These are phyloP conservation scores for Hestina assimilis DNA, from an alignment of 1,140 invertebrate species.

Conservation along the genomic window DNA sequence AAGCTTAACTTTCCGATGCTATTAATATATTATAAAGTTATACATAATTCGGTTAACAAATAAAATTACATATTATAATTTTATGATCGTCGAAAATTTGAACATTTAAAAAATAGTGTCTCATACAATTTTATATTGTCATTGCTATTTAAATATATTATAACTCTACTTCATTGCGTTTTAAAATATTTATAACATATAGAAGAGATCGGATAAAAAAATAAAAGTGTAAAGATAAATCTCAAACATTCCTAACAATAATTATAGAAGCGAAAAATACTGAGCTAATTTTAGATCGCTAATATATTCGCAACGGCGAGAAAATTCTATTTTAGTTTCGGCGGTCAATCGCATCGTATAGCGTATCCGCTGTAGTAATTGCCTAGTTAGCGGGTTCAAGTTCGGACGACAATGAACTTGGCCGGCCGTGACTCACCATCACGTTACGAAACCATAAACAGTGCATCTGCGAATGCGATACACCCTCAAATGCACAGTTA, in stretches of 20 bases:
- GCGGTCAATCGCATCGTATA: slow-evolving; percentile 19
- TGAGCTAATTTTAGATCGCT: not conserved
- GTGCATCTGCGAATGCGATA: slow-evolving; percentile 49
- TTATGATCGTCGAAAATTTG: too few relatives aligned
- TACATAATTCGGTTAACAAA: not conserved
- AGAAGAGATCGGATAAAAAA: too few relatives aligned
- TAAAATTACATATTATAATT: too few relatives aligned
- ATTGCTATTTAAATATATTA: too few relatives aligned
- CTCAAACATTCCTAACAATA: not conserved
- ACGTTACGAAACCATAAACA: slow-evolving; percentile 72
- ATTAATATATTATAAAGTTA: too few relatives aligned
- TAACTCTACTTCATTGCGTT: too few relatives aligned
- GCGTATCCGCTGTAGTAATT: slow-evolving; percentile 39
- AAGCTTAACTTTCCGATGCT: slow-evolving; percentile 32
- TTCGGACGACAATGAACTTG: slow-evolving; percentile 77
- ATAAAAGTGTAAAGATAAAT: not conserved
- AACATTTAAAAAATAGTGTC: too few relatives aligned
- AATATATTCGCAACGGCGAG: not conserved
- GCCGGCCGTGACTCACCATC: slow-evolving; percentile 71
- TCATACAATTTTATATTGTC: too few relatives aligned
- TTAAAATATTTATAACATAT: too few relatives aligned
- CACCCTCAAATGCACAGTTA: slow-evolving; percentile 1
- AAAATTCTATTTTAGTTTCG: slow-evolving; percentile 1
- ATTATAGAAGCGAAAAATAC: not conserved
- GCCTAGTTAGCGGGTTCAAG: slow-evolving; percentile 64